Conservation (phyloP, 2,797 vertebrate species). For the Betta splendens region DNA sequence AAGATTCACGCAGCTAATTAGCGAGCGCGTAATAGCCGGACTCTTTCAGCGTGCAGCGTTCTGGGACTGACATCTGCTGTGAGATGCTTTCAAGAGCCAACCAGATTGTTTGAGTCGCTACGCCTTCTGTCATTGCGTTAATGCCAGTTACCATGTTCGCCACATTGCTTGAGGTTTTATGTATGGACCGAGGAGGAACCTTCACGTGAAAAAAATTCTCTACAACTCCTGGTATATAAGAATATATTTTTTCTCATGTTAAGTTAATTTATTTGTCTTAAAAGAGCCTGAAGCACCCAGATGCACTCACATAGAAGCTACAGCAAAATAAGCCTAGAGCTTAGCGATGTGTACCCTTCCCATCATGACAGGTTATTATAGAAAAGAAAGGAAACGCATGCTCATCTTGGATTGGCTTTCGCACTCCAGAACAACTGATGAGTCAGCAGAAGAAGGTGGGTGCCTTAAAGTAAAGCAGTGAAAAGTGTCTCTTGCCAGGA, state of each 20-base stretch:
- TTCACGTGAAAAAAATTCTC: conserved; percentile 45
- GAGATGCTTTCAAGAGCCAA: conserved; percentile 54
- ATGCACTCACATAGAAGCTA: conserved; percentile 8
- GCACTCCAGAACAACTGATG: conserved; percentile 49
- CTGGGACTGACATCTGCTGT: conserved; percentile 56
- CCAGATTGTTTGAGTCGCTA: conserved; percentile 47
- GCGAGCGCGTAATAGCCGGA: conserved; percentile 34
- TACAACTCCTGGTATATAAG: conserved; percentile 15
- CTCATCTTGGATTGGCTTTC: conserved; percentile 45
- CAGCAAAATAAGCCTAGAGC: conserved; percentile 24
- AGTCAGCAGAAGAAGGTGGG: conserved; percentile 58
- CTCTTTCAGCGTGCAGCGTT: conserved; percentile 20
- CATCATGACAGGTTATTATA: conserved; percentile 62
- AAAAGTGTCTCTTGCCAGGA: conserved; percentile 45
- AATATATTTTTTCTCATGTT: conserved; percentile 13
- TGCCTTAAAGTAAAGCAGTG: conserved; percentile 21
- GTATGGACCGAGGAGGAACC: conserved; percentile 29
- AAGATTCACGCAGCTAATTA: conserved; percentile 57
- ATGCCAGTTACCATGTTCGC: conserved; percentile 37
- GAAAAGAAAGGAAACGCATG: conserved; percentile 43
- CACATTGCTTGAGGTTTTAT: conserved; percentile 18
- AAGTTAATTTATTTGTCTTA: conserved; percentile 18
- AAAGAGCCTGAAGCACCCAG: conserved; percentile 2
- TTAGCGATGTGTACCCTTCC: conserved; percentile 49
- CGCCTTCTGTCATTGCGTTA: conserved; percentile 51